Evolutionary conservation across 2,888 invertebrate genomes (phyloP).

Genomic region (Agrilus mali): DNA sequence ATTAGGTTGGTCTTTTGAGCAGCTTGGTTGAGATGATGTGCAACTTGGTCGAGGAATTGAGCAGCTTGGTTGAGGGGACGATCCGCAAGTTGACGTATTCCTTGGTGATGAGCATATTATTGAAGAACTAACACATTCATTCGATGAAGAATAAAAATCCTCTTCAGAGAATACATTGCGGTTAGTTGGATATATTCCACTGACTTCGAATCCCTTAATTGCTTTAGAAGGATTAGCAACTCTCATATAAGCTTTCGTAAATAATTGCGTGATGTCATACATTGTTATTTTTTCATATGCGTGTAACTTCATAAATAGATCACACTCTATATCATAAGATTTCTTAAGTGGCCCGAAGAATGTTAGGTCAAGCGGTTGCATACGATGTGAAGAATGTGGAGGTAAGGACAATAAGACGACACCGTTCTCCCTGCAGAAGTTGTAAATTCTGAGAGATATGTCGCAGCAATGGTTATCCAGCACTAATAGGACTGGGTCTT

Average conservation of each 20-base stretch:
- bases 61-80: too few species aligned
- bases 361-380: conserved; percentile 14
- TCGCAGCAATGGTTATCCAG: conserved; percentile 5
- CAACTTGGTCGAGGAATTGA: too few species aligned
- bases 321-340: conserved; percentile 1
- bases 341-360: conserved; percentile 6
- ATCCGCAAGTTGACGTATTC: too few species aligned
- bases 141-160: background rate
- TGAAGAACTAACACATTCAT: too few species aligned
- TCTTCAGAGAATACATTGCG: background rate
- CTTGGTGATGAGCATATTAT: too few species aligned
- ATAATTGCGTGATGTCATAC: conserved; percentile 2
- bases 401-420: conserved; percentile 14
- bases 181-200: conserved; percentile 1
- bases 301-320: conserved; percentile 2
- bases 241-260: conserved; percentile 2
- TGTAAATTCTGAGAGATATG: conserved; percentile 2
- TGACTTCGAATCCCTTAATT: background rate
- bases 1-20: too few species aligned
- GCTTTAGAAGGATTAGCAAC: conserved; percentile 1
- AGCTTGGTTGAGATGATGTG: too few species aligned
- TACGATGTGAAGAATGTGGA: conserved; percentile 15
- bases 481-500: conserved; percentile 1
- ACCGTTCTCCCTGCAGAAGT: conserved; percentile 7
- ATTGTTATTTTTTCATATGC: conserved; percentile 1